phyloP scores from a whole-genome alignment of 2,888 invertebrate genomes.

The Pammene aurita region DNA sequence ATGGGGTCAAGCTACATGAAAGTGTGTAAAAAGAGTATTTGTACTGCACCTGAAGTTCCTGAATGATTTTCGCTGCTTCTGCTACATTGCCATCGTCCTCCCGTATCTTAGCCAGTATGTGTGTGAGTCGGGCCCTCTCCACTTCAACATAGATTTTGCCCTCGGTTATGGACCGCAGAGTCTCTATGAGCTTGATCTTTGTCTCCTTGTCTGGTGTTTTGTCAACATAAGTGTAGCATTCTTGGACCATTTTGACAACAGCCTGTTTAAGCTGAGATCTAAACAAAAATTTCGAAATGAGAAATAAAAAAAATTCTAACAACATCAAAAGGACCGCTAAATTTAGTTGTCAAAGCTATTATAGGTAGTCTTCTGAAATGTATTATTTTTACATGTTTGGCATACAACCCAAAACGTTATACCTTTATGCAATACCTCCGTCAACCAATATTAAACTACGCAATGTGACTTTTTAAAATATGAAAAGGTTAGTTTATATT shows the following conservation, averaged over 20 bases:
- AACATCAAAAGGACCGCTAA: background rate
- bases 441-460: no score
- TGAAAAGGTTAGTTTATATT: no score
- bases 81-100: constrained; percentile 92
- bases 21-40: background rate
- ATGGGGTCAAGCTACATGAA: no score
- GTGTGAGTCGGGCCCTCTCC: constrained; percentile 97
- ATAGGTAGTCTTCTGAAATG: no score
- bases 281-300: constrained; percentile 37
- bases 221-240: constrained; percentile 96
- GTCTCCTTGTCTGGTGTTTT: constrained; percentile 95
- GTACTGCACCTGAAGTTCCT: constrained; percentile 88
- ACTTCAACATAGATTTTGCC: constrained; percentile 99
- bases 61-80: constrained; percentile 96
- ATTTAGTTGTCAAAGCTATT: no score
- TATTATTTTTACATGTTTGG: no score
- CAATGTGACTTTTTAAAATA: no score
- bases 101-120: constrained; percentile 92
- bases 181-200: constrained; percentile 97
- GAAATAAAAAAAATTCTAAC: no score
- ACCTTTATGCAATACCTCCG: no score
- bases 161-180: constrained; percentile 96
- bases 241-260: constrained; percentile 98
- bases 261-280: constrained; percentile 97
- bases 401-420: no score